phyloP scores from a whole-genome alignment of 1,140 invertebrate species.

The Caenorhabditis tropicalis region DNA sequence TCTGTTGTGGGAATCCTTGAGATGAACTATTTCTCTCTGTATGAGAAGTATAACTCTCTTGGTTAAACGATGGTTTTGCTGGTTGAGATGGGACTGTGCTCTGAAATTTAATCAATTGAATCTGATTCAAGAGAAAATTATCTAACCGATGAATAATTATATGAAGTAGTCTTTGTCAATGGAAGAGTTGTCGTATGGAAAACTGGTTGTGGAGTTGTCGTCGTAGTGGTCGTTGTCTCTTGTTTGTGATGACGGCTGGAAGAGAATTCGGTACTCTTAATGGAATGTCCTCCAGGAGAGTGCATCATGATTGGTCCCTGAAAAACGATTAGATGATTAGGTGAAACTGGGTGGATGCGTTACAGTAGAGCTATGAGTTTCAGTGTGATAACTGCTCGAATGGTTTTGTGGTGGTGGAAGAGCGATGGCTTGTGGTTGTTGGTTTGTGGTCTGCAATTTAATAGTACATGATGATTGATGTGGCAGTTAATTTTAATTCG shows the following conservation, averaged over 20 bases:
- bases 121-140: neutral
- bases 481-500: too few relatives aligned
- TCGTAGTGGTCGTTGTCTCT: conserved; percentile 51
- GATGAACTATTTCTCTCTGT: conserved; percentile 18
- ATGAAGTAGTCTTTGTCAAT: conserved; percentile 46
- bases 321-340: neutral
- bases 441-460: neutral
- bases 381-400: neutral
- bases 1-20: conserved; percentile 29
- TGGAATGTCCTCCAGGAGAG: conserved; percentile 28
- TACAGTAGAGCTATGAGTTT: conserved; percentile 29
- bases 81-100: conserved; percentile 13
- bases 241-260: conserved; percentile 49
- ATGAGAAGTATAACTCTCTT: conserved; percentile 9
- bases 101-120: neutral
- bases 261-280: conserved; percentile 37
- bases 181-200: conserved; percentile 47
- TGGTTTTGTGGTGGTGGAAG: conserved; percentile 21
- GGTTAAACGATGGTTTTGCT: conserved; percentile 11
- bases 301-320: conserved; percentile 19
- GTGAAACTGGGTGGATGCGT: neutral
- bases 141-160: conserved; percentile 46
- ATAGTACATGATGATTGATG: neutral
- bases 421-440: conserved; percentile 13
- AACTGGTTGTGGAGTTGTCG: neutral